A percentile compares a stretch with the other conserved stretches of the same genome.
These are phyloP conservation scores for Callyntrura guangdongensis DNA, from an alignment of 2,888 invertebrate genomes.

Conservation along the genomic window DNA sequence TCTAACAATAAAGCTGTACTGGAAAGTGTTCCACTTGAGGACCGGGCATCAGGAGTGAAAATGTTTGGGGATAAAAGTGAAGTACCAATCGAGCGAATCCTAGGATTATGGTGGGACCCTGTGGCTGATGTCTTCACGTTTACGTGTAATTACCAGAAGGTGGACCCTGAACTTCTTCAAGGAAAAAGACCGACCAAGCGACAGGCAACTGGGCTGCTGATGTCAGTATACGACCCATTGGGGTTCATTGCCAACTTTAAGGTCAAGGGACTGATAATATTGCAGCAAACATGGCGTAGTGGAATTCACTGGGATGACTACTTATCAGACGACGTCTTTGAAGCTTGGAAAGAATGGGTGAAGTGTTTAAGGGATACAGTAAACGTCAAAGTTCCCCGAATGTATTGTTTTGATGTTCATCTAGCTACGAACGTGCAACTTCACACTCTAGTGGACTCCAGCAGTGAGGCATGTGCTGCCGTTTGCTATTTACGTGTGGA, in stretches of 20 bases:
- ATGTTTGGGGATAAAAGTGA: background rate
- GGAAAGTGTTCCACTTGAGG: background rate
- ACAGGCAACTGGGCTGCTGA: background rate
- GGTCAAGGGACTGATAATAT: constrained; percentile 26
- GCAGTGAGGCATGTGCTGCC: constrained; percentile 11
- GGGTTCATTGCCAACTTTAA: constrained; percentile 51
- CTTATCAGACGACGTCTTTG: background rate
- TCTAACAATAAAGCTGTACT: background rate
- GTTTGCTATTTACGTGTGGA: constrained; percentile 27
- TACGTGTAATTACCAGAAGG: background rate
- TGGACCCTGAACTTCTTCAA: background rate
- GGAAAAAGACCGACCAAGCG: constrained; percentile 51
- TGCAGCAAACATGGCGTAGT: constrained; percentile 6
- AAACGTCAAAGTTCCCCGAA: background rate
- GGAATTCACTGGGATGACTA: constrained; percentile 29
- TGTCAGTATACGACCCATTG: constrained; percentile 49
- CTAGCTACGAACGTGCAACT: background rate
- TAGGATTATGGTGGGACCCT: constrained; percentile 59
- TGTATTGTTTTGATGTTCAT: background rate
- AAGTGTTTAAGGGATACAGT: background rate
- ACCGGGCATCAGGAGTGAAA: background rate
- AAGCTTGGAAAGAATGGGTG: background rate
- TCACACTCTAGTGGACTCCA: constrained; percentile 29
- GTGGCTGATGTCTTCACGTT: constrained; percentile 49
- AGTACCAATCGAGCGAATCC: constrained; percentile 56